These are phyloP conservation scores for Drosophila affinis DNA, from an alignment of 2,888 invertebrate genomes.

Conservation along the genomic window DNA sequence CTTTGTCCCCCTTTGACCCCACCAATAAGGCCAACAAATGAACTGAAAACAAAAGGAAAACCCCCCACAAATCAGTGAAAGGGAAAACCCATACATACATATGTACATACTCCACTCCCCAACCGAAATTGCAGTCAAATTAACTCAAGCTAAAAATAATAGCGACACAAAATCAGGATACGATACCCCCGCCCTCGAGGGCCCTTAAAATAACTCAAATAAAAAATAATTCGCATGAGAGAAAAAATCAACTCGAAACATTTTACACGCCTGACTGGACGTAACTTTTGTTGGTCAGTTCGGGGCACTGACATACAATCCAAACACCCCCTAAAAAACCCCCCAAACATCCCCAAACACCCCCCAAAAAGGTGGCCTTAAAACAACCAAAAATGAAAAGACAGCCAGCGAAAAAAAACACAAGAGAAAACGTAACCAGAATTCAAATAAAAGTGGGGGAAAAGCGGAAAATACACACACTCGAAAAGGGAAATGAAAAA, in stretches of 20 bases:
- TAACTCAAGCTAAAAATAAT: constrained; percentile 54
- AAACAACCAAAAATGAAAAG: constrained; percentile 11
- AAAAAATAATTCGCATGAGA: constrained; percentile 47
- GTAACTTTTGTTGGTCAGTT: constrained; percentile 60
- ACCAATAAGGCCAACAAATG: constrained; percentile 45
- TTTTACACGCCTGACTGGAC: constrained; percentile 66
- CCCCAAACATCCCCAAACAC: neutral
- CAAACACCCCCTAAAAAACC: neutral
- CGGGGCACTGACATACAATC: neutral
- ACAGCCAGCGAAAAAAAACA: constrained; percentile 10
- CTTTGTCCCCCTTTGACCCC: constrained; percentile 9
- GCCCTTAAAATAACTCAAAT: constrained; percentile 17
- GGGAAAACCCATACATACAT: constrained; percentile 44
- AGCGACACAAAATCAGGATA: constrained; percentile 26
- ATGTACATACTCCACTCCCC: constrained; percentile 5
- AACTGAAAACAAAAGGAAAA: constrained; percentile 40
- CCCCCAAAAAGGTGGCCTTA: constrained; percentile 7
- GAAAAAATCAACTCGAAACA: constrained; percentile 71
- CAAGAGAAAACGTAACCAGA: constrained; percentile 28
- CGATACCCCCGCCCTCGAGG: neutral
- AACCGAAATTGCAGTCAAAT: constrained; percentile 49
- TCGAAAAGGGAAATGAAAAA: constrained; percentile 48
- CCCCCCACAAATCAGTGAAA: constrained; percentile 55
- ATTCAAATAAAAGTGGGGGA: constrained; percentile 53
- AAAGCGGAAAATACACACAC: constrained; percentile 25